phyloP scores from a whole-genome alignment of 2,113 vertebrate species.

The Bujurquina vittata region DNA sequence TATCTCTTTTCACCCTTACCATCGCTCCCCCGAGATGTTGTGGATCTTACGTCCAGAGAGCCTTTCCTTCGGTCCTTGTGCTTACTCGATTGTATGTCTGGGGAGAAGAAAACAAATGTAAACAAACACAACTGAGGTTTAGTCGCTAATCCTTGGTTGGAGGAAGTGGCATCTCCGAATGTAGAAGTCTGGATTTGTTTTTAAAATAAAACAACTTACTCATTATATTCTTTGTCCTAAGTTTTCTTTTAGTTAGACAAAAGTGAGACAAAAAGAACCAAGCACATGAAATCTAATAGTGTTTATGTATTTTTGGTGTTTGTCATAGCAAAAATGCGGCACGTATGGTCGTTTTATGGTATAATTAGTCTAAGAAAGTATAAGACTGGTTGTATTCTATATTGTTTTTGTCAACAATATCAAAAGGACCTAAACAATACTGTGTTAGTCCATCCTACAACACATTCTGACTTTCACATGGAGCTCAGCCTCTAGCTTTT shows the following conservation, averaged over 20 bases:
- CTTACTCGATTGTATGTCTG: slow-evolving; percentile 90
- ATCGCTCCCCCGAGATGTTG: slow-evolving; percentile 89
- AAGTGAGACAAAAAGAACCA: not conserved
- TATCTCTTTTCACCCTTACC: slow-evolving; percentile 81
- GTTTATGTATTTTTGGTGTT: not conserved
- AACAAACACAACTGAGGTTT: not conserved
- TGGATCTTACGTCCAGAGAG: slow-evolving; percentile 89
- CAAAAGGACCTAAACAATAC: no score
- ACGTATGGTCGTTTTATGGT: not conserved
- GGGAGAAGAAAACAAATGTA: slow-evolving; percentile 48
- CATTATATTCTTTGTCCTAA: not conserved
- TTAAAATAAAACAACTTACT: not conserved
- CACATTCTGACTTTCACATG: not conserved
- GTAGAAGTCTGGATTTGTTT: not conserved
- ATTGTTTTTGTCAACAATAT: no score
- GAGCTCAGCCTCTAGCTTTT: not conserved
- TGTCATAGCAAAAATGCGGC: not conserved
- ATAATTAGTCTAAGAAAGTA: not conserved
- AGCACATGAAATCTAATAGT: not conserved
- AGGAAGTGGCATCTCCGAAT: not conserved
- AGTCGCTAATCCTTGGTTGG: not conserved
- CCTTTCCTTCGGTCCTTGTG: slow-evolving; percentile 95
- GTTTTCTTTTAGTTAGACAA: not conserved
- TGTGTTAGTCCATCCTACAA: not conserved
- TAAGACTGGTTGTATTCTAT: not conserved